A percentile compares a stretch with the other conserved stretches of the same genome.
Conservation (phyloP, 1,140 invertebrate genomes). For the Zaprionus camerounensis region DNA sequence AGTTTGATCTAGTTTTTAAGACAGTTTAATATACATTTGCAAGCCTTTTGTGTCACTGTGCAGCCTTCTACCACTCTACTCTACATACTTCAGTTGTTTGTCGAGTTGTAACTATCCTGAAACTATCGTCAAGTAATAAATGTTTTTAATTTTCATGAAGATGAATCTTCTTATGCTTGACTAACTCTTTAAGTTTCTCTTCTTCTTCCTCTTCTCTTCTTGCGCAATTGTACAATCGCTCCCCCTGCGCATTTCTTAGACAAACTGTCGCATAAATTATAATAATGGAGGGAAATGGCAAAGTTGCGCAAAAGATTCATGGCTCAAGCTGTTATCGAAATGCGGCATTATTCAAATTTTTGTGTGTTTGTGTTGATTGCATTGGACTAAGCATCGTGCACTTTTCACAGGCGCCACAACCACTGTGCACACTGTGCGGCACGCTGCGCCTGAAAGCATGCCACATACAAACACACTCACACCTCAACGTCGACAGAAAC, state of each 20-base stretch:
- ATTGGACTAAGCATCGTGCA: constrained; percentile 14
- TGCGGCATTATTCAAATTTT: constrained; percentile 25
- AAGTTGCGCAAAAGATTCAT: neutral
- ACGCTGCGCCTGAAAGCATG: constrained; percentile 66
- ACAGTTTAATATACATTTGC: neutral
- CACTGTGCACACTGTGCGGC: constrained; percentile 65
- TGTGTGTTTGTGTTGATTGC: constrained; percentile 4
- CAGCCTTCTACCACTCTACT: neutral
- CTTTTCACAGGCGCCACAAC: constrained; percentile 28
- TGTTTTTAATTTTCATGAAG: neutral
- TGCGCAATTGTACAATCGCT: neutral
- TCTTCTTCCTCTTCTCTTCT: neutral
- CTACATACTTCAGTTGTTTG: neutral
- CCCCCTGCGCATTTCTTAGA: neutral
- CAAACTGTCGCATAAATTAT: neutral
- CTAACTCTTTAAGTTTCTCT: neutral
- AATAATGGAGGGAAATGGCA: neutral
- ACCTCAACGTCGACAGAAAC: too few relatives aligned
- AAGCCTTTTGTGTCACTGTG: neutral
- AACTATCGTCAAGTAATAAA: neutral
- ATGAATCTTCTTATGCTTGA: neutral
- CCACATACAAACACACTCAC: constrained; percentile 20
- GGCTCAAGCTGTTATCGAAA: constrained; percentile 13
- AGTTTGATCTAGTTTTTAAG: neutral
- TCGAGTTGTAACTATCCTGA: neutral